These are phyloP conservation scores for Nyctibius grandis DNA, from an alignment of 2,797 vertebrate species.

Conservation along the genomic window DNA sequence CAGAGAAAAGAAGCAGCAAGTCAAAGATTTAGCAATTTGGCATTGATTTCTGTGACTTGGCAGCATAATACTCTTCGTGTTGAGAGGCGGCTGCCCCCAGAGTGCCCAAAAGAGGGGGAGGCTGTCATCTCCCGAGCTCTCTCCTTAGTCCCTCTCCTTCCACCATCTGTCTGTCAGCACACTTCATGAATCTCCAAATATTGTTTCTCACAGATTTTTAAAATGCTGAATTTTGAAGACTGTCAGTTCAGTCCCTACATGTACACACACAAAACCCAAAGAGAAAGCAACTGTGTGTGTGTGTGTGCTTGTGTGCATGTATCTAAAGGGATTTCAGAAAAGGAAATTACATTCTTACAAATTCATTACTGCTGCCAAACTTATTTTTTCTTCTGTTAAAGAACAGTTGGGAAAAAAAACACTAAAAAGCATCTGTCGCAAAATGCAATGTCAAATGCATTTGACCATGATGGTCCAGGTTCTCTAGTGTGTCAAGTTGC, in stretches of 20 bases:
- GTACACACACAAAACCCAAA: background rate
- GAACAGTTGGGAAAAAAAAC: background rate
- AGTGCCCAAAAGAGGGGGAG: background rate
- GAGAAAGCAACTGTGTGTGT: background rate
- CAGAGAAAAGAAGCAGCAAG: background rate
- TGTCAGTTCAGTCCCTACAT: background rate
- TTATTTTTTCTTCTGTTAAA: background rate
- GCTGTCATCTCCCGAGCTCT: background rate
- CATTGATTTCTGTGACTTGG: slow-evolving; percentile 29
- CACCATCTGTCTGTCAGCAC: slow-evolving; percentile 11
- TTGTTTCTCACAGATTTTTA: background rate
- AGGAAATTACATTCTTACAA: background rate
- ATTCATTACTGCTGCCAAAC: background rate
- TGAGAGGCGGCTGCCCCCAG: background rate
- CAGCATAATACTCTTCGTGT: background rate
- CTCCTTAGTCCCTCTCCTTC: background rate
- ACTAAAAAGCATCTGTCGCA: background rate
- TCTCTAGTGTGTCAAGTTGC: background rate
- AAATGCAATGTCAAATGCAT: background rate
- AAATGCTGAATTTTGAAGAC: background rate
- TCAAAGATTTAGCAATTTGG: slow-evolving; percentile 1
- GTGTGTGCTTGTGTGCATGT: background rate
- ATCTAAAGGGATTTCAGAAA: background rate
- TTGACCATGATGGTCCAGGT: background rate
- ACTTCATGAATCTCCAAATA: background rate